Conservation (phyloP, 2,113 vertebrate species). For the Onychostruthus taczanowskii region DNA sequence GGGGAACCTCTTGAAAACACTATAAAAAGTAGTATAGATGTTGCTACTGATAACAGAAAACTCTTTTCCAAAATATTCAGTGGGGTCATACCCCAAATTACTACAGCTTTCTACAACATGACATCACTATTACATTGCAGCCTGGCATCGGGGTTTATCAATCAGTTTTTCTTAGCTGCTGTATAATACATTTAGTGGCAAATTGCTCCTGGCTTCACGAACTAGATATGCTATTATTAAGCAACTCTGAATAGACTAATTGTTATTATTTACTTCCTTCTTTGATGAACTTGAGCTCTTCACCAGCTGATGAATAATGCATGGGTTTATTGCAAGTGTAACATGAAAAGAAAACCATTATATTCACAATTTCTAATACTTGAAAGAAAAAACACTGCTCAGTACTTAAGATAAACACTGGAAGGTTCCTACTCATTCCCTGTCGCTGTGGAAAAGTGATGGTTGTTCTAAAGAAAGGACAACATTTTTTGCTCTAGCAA, state of each 20-base stretch:
- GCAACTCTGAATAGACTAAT: slow-evolving; percentile 1
- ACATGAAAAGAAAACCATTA: not conserved
- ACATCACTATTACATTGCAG: not conserved
- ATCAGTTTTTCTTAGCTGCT: not conserved
- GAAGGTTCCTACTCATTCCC: not conserved
- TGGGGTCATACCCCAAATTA: not conserved
- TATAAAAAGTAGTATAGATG: not conserved
- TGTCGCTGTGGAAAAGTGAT: not conserved
- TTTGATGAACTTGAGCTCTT: not conserved
- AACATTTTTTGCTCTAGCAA: not conserved
- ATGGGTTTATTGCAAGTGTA: not conserved
- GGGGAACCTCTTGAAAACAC: not conserved
- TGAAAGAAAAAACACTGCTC: not conserved
- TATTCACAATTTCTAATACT: not conserved
- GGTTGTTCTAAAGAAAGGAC: not conserved
- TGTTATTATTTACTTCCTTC: slow-evolving; percentile 43
- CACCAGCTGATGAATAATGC: not conserved
- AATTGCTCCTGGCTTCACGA: not conserved
- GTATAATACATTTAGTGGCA: not conserved
- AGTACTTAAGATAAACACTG: not conserved
- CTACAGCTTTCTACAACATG: not conserved
- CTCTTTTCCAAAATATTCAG: not conserved
- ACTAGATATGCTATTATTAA: slow-evolving; percentile 26
- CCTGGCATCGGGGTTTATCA: not conserved
- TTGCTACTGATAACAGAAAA: not conserved